Evolutionary conservation across 2,113 vertebrate genomes (phyloP), one percentile per base, ranked within the genome.

Genomic region (Bombycilla garrulus): DNA sequence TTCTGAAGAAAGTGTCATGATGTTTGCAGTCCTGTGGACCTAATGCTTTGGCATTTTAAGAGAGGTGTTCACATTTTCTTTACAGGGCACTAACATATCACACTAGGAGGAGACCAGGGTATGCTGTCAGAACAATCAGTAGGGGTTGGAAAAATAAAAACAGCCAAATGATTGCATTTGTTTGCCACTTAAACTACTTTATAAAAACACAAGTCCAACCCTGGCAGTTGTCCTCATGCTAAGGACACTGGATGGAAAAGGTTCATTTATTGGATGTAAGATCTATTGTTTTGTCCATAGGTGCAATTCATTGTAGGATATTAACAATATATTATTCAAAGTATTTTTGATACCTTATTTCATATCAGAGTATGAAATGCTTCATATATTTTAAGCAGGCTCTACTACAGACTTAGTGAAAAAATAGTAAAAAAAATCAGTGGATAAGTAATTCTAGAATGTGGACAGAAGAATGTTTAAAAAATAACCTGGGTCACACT

Each of bases 1-100:
- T 19, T 69, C n/a, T 88, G n/a, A 26, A 72, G 31, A 72, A 72
- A 20, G 12, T 5, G 0, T 26, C 26, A 57, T 0, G 0, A 6
- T 74, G 11, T 87, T 51, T 87, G n/a, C 2, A 1, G 40, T 12
- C 12, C 24, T 20, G 5, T 85, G 40, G 18, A 48, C 24, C 25
- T 50, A 9, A 23, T 45, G 29, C 29, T 50, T 78, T 18, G 40
- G 28, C 17, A 48, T 73, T 86, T 91, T n/a, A 45, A 61, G 51
- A 36, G 17, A 69, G 3, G 1, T 57, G 33, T 44, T 76, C 38
- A 40, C 26, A 16, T 24, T 48, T 71, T 54, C 44, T 56, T 76
- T 74, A 33, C 10, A 25, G 25, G 5, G 21, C 23, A 13, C 35
- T 57, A 12, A 35, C 21, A 90, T 50, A 50, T 83, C 54, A 44